Evolutionary conservation across 2,113 vertebrate species (phyloP), one percentile per base, ranked within the genome.

Genomic region (Nipponia nippon): DNA sequence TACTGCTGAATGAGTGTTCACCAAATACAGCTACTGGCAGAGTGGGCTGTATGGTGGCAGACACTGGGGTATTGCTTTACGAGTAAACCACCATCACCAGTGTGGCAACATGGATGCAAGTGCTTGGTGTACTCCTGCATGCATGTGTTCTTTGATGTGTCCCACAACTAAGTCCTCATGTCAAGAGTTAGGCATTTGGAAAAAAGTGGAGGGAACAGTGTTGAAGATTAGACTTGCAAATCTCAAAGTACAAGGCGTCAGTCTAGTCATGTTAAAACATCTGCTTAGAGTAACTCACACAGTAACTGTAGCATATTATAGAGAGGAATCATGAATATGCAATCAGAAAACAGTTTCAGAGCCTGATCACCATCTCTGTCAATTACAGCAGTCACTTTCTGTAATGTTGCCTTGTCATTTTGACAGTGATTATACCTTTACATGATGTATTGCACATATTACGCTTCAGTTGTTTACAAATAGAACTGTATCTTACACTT

Each of bases 381-480:
- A 98, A 97, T 98, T 98, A 97, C 27, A 95, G 79, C 82, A 96
- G 95, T 95, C 96, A 96, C 87, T 97, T 97, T 95, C 95, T 96
- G 58, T 96, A 97, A 98, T 96, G 95, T 71, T 84, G 66, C 80
- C 89, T 91, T 96, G 96, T 97, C 96, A 95, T 95, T 97, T 97
- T 98, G 98, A 98, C 97, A 98, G 97, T 98, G 97, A 98, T 98
- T 98, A 97, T 97, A 98, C 87, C 97, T 98, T 97, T 96, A 83
- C 83, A 84, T 70, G 95, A 96, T 97, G 80, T 98, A 97, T 91
- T 96, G 88, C 90, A 97, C 96, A 96, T 97, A 97, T 90, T 95
- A 97, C 20, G 82, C 93, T 96, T 98, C 90, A 91, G 75, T 79
- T 98, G 96, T 98, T 98, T 98, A 98, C 97, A 98, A 98, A 98